Conservation (phyloP, 2,888 invertebrate species). For the Villa cingulata region DNA sequence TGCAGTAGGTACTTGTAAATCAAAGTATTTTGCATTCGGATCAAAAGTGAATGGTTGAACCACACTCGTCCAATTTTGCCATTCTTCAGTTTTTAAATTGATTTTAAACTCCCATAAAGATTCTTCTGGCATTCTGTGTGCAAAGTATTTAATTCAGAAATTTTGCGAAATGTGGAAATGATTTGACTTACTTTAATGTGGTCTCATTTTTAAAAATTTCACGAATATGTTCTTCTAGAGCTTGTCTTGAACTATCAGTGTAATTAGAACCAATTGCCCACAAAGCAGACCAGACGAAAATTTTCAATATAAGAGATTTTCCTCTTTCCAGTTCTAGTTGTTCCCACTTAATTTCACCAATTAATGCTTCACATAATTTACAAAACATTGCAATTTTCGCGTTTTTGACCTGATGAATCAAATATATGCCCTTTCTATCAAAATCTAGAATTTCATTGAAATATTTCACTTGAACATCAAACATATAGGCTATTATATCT, state of each 20-base stretch:
- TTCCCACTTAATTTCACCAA: constrained; percentile 45
- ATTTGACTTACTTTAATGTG: constrained; percentile 44
- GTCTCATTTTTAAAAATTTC: constrained; percentile 48
- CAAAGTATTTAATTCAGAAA: not conserved
- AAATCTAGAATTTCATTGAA: constrained; percentile 53
- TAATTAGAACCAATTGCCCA: constrained; percentile 85
- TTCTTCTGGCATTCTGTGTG: constrained; percentile 52
- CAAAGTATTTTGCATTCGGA: constrained; percentile 62
- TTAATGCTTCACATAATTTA: constrained; percentile 53
- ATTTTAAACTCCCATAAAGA: constrained; percentile 66
- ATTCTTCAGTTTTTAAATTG: constrained; percentile 50
- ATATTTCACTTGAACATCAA: constrained; percentile 50
- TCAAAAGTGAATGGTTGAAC: constrained; percentile 62
- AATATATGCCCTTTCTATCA: constrained; percentile 52
- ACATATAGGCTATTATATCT: constrained; percentile 47
- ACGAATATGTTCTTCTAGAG: constrained; percentile 55
- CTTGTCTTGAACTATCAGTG: constrained; percentile 49
- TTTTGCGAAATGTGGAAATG: too few species aligned
- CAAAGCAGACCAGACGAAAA: constrained; percentile 67
- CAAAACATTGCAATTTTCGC: constrained; percentile 69
- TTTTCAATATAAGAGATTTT: constrained; percentile 52
- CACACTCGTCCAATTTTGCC: constrained; percentile 68
- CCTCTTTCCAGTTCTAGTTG: constrained; percentile 41
- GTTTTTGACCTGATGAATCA: constrained; percentile 72
- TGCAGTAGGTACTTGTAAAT: constrained; percentile 80